A percentile compares a stretch with the other conserved stretches of the same genome.
Conservation (phyloP, 2,113 vertebrate species). For the Puffinus mauretanicus region DNA sequence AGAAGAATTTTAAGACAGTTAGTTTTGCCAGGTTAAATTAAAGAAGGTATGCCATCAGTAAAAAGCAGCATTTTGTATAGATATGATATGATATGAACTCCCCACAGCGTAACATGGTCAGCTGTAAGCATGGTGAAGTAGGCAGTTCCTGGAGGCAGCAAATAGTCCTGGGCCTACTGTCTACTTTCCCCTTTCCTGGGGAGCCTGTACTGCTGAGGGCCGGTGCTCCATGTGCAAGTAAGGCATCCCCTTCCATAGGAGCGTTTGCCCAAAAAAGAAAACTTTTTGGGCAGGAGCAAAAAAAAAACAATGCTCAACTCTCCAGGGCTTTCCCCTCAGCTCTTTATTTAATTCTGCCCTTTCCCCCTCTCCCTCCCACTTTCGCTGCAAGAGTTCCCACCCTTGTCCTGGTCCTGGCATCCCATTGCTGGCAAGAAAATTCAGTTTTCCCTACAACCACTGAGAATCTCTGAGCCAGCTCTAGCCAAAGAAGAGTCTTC, state of each 20-base stretch:
- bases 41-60: background rate
- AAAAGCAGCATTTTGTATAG: background rate
- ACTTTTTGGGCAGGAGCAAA: background rate
- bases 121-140: background rate
- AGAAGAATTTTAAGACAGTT: constrained; percentile 35
- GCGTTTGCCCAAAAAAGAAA: background rate
- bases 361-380: background rate
- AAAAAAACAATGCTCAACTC: background rate
- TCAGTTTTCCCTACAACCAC: background rate
- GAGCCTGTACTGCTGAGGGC: background rate
- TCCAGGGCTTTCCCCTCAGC: background rate
- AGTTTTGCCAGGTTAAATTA: constrained; percentile 44
- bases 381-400: background rate
- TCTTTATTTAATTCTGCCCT: background rate
- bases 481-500: background rate
- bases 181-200: background rate
- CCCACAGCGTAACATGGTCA: background rate
- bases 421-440: background rate
- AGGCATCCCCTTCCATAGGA: background rate
- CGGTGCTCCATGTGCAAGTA: background rate
- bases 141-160: background rate
- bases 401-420: background rate
- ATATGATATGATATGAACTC: background rate
- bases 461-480: background rate
- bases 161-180: background rate